A percentile compares a stretch with the other conserved stretches of the same genome.
phyloP scores from a whole-genome alignment of 2,113 vertebrate species.

The Lophotis ruficrista region DNA sequence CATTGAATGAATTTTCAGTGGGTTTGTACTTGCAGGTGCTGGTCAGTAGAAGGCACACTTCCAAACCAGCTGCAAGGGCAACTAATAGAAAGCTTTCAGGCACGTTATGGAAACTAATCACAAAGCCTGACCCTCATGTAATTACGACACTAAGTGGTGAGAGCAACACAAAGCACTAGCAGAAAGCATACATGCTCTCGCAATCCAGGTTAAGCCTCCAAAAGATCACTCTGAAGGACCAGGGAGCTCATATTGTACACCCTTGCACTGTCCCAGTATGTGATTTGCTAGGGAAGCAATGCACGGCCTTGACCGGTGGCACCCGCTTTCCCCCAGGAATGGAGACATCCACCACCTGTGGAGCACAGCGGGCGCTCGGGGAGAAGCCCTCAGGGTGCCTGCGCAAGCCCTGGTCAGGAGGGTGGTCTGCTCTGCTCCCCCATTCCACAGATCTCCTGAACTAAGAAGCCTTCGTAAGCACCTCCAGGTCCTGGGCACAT shows the following conservation, averaged over 20 bases:
- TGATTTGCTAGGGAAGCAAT: not conserved
- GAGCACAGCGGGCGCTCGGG: fast-evolving
- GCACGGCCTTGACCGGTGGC: fast-evolving
- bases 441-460: not conserved
- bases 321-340: not conserved
- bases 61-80: not conserved
- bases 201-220: not conserved
- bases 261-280: fast-evolving
- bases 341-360: not conserved
- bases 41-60: not conserved
- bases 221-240: not conserved
- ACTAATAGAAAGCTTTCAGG: not conserved
- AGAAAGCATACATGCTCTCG: not conserved
- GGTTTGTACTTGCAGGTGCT: not conserved
- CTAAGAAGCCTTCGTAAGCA: not conserved
- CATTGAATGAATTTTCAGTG: not conserved
- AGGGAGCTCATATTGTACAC: fast-evolving
- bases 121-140: not conserved
- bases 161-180: not conserved
- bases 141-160: not conserved
- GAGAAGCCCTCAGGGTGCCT: not conserved
- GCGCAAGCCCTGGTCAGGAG: not conserved
- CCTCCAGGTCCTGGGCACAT: not conserved
- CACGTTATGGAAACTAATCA: not conserved
- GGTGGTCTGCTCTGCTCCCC: not conserved